Base-by-base conservation (phyloP, 2,797 vertebrate genomes). In the Carduelis carduelis region DNA sequence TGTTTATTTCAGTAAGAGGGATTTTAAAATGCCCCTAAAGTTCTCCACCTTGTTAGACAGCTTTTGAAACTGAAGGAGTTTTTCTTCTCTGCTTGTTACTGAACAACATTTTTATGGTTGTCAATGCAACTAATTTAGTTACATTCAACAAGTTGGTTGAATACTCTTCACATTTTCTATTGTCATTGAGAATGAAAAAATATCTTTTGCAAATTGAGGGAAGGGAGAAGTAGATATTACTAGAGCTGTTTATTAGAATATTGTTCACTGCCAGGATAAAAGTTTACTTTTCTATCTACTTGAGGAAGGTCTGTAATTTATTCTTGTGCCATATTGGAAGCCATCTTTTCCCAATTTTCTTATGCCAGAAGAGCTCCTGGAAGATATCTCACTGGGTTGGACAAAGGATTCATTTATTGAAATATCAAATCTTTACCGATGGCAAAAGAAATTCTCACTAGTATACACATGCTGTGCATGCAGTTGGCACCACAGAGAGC, bases 261-360 rank as follows among this genome's bases (percentile, higher is more conserved):
- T 28, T 22, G 3, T 26, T 82, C 32, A 43, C 24, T 22, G 49
- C 64, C 15, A 66, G 68, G 15, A n/a, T 63, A 59, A 74, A 83
- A 3, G 1, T 50, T 83, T 8, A 22, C 22, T 93, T 85, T 53
- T 66, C 11, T 37, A 12, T 19, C n/a, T 55, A 1, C 16, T 72
- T 79, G 21, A 46, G 27, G 24, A 81, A 78, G 16, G 4, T 46
- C 37, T 55, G 13, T 64, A 55, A 27, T 43, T 74, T 72, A 46
- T 17, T 64, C 9, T 11, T 4, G 6, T 1, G 1, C 11, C n/a
- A 32, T 1, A 0, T 3, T 47, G 28, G 9, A 87, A 80, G 12
- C 14, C 19, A 53, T 49, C 61, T 7, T 19, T 21, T 90, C 27
- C 21, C 22, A 56, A 3, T 4, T 49, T 27, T 55, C 28, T 77